Base-by-base conservation (phyloP, 2,888 invertebrate genomes). In the Apamea epomidion region DNA sequence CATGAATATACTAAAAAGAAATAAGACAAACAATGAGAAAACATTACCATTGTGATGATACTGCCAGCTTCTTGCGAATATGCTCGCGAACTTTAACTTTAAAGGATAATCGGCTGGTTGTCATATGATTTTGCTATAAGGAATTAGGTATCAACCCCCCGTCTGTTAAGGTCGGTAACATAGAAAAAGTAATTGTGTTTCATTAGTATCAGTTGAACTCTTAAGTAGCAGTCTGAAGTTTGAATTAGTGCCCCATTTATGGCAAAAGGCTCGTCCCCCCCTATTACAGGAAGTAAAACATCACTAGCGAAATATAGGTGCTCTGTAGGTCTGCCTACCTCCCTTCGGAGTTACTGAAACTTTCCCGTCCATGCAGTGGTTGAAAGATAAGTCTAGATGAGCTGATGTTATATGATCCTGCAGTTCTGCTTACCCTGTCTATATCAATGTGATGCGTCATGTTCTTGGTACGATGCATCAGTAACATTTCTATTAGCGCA, bases 401-500 rank as follows among this genome's bases (percentile, higher is more conserved):
- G 48, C 14, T 32, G 0, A 25, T 48, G 16, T 54, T 60, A 32
- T 25, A 12, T 7, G n/a, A n/a, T 76, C 18, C 29, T 12, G 1
- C n/a, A 37, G 42, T 25, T 32, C 32, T 68, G 58, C 74, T 82
- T 32, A 42, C 42, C 51, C 25, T 8, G 5, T 72, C 2, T 32
- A 14, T 70, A 45, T n/a, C 45, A 60, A n/a, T 29, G 8, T 64
- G 45, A 74, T 58, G 45, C 42, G 54, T 29, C 16, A 70, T 65
- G 21, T 73, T 69, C 32, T 67, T 29, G 48, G 21, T 51, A 72
- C 37, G 65, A 78, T 83, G 74, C 78, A 80, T 77, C 75, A 72
- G 60, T 58, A 69, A 78, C 68, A 80, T 76, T 83, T 80, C 69
- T 85, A 83, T 86, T 86, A 82, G 72, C 73, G 54, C 75, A 77